These are phyloP conservation scores for Micromussa lordhowensis DNA, from an alignment of 92 coral and sea anemone genomes.

Conservation along the genomic window DNA sequence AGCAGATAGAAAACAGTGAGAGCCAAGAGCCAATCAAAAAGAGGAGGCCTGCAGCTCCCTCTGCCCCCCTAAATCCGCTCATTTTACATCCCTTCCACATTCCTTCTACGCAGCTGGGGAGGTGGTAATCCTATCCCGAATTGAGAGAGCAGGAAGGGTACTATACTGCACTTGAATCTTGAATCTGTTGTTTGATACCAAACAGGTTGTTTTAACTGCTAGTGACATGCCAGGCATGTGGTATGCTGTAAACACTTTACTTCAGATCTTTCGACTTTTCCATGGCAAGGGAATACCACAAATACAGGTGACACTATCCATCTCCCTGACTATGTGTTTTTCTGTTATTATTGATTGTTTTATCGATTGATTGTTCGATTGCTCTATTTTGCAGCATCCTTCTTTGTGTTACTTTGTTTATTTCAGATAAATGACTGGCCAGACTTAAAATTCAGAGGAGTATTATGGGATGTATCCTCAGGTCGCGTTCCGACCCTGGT, in stretches of 20 bases:
- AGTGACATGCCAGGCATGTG: slow-evolving; percentile 87
- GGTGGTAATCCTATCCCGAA: neutral
- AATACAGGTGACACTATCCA: slow-evolving; percentile 66
- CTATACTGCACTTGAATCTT: neutral
- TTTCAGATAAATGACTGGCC: slow-evolving; percentile 95
- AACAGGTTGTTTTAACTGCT: slow-evolving; percentile 79
- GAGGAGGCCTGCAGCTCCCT: no score
- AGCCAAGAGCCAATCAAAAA: no score
- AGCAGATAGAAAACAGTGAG: no score
- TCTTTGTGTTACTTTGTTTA: neutral
- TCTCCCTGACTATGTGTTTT: neutral
- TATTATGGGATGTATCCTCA: slow-evolving; percentile 85
- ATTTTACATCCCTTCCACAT: no score
- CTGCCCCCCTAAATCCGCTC: no score
- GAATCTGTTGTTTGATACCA: neutral
- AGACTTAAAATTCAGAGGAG: slow-evolving; percentile 83
- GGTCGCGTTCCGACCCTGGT: slow-evolving; percentile 92
- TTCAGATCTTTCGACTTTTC: slow-evolving; percentile 82
- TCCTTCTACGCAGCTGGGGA: no score
- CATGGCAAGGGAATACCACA: slow-evolving; percentile 87
- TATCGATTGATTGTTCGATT: neutral
- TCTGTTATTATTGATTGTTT: neutral
- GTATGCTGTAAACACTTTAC: slow-evolving; percentile 91
- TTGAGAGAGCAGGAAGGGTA: no score
- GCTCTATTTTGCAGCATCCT: neutral